A percentile compares a stretch with the other conserved stretches of the same genome.
These are phyloP conservation scores for Carlito syrichta DNA, from an alignment of 2,113 vertebrate genomes.

Conservation along the genomic window DNA sequence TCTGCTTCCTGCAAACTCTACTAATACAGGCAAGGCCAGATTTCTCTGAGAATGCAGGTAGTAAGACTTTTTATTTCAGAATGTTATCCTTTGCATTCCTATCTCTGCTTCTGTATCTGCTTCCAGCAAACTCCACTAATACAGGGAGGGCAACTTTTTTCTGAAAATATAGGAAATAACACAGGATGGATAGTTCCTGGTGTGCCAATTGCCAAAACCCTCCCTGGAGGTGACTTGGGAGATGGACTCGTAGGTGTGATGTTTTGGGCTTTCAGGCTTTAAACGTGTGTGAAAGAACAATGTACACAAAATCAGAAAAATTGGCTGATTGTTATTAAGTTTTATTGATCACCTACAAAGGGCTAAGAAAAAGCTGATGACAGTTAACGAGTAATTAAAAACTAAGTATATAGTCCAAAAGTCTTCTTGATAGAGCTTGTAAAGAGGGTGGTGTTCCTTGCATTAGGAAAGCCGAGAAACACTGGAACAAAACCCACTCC, in stretches of 20 bases:
- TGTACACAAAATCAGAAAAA: neutral
- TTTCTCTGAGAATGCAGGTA: neutral
- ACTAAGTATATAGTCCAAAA: neutral
- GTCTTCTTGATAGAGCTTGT: neutral
- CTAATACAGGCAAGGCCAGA: neutral
- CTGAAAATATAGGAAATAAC: too few species aligned
- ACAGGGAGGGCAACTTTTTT: too few species aligned
- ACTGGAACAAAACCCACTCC: neutral
- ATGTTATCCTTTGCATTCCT: too few species aligned
- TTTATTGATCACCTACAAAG: neutral
- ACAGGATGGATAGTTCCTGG: neutral
- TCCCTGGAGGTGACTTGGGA: neutral
- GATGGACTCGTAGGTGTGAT: neutral
- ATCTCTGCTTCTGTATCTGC: too few species aligned
- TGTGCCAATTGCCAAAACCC: neutral
- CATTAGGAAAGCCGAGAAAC: neutral
- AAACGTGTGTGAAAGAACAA: neutral
- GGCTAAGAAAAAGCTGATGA: neutral
- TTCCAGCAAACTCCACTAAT: too few species aligned
- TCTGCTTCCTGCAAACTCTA: neutral
- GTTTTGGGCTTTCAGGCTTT: neutral
- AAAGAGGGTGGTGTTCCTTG: neutral
- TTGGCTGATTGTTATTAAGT: neutral
- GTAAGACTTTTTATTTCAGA: too few species aligned
- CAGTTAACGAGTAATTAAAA: neutral